Percentiles rank a stretch among this genome's conserved stretches.
Evolutionary conservation across 2,113 vertebrate genomes (phyloP).

Genomic region (Periophthalmodon schlosseri): DNA sequence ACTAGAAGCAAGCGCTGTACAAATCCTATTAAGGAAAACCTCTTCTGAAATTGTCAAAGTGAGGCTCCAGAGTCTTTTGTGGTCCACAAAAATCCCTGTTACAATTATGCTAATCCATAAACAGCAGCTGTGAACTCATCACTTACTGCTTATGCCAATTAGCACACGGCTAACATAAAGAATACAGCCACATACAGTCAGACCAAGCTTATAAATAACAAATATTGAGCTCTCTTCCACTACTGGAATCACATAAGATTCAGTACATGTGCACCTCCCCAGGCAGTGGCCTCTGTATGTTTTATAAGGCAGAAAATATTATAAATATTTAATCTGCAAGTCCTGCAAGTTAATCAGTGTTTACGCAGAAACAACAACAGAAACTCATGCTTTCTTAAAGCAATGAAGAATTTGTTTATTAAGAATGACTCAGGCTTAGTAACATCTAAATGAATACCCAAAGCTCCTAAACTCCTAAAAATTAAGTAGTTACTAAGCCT

Average conservation of each 20-base stretch:
- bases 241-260: conserved; percentile 18
- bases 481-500: no score
- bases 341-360: conserved; percentile 22
- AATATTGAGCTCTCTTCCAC: not conserved
- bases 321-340: conserved; percentile 61
- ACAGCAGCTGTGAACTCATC: conserved; percentile 63
- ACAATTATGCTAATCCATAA: conserved; percentile 76
- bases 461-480: no score
- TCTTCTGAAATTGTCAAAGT: conserved; percentile 56
- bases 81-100: conserved; percentile 61
- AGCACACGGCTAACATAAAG: conserved; percentile 28
- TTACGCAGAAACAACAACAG: not conserved
- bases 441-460: no score
- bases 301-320: conserved; percentile 47
- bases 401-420: no score
- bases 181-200: conserved; percentile 19
- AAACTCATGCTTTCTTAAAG: not conserved
- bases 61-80: conserved; percentile 67
- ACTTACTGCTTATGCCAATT: conserved; percentile 45
- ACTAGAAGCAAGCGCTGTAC: conserved; percentile 48
- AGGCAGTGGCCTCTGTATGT: conserved; percentile 24
- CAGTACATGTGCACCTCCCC: conserved; percentile 17
- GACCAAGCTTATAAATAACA: conserved; percentile 23
- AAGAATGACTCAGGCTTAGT: no score
- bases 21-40: conserved; percentile 63